These are phyloP conservation scores for Forbesichthys agassizii DNA, from an alignment of 2,113 vertebrate genomes.

Conservation along the genomic window DNA sequence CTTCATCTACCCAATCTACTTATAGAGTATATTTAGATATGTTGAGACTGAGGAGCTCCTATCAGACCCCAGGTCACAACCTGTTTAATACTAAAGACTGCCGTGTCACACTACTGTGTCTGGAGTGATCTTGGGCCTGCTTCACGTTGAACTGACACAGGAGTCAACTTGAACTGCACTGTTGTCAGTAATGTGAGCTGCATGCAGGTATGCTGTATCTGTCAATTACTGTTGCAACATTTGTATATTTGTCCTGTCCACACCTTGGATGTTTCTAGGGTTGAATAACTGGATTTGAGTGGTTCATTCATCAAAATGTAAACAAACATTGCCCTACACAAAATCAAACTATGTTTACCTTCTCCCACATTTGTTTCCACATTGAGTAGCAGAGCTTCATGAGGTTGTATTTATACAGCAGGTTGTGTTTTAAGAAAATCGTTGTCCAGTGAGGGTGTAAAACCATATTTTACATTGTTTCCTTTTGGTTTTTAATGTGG, in stretches of 20 bases:
- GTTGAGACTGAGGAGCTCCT: slow-evolving; percentile 1
- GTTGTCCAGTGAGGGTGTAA: too few relatives aligned
- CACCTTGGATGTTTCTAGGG: background rate
- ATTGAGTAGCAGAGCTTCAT: background rate
- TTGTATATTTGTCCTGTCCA: background rate
- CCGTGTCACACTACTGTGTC: background rate
- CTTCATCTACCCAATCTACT: slow-evolving; percentile 1
- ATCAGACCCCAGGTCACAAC: slow-evolving; percentile 9
- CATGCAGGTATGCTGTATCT: slow-evolving; percentile 14
- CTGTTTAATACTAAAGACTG: slow-evolving; percentile 20
- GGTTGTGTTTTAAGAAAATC: too few relatives aligned
- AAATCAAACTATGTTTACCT: background rate
- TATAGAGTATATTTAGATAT: slow-evolving; percentile 11
- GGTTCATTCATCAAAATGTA: background rate
- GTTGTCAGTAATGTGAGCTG: slow-evolving; percentile 18
- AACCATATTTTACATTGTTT: too few relatives aligned
- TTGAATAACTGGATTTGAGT: background rate
- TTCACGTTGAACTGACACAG: slow-evolving; percentile 10
- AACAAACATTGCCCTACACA: background rate
- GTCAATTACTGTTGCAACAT: background rate
- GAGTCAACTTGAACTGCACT: slow-evolving; percentile 15
- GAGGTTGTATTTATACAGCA: background rate
- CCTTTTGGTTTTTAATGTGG: background rate
- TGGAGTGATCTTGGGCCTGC: slow-evolving; percentile 11
- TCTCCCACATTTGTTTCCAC: background rate